Percentiles rank a stretch among this genome's conserved stretches.
Conservation (phyloP, 2,113 vertebrate species). For the Nicator chloris region DNA sequence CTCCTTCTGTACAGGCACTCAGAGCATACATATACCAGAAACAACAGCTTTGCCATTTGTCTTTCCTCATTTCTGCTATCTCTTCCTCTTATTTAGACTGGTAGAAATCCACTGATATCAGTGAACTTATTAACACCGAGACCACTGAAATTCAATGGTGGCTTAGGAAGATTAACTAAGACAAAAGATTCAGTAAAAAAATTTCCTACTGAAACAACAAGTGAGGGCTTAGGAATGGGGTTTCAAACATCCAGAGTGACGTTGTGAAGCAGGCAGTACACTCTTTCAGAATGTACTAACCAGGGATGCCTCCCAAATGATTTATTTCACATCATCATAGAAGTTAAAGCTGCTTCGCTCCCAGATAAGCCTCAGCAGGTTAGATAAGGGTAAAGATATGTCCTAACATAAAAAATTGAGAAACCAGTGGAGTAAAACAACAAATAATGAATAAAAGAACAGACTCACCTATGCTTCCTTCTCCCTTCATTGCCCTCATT, state of each 20-base stretch:
- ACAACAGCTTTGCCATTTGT: neutral
- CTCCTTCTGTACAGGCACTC: neutral
- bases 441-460: neutral
- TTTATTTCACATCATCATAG: neutral
- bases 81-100: neutral
- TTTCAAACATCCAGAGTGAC: neutral
- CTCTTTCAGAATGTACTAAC: neutral
- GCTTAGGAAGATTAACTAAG: neutral
- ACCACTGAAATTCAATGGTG: neutral
- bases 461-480: conserved; percentile 85
- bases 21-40: neutral
- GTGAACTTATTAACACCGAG: neutral
- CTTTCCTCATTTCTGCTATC: neutral
- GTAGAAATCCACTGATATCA: neutral
- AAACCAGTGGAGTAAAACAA: neutral
- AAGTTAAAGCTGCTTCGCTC: neutral
- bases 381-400: neutral
- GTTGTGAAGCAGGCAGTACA: neutral
- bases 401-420: neutral
- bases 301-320: neutral
- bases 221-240: neutral
- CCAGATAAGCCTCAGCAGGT: neutral
- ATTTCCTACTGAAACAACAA: neutral
- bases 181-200: neutral
- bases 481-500: conserved; percentile 95